These are phyloP conservation scores for Parnassius glacialis DNA, from an alignment of 2,888 invertebrate genomes.

Conservation along the genomic window DNA sequence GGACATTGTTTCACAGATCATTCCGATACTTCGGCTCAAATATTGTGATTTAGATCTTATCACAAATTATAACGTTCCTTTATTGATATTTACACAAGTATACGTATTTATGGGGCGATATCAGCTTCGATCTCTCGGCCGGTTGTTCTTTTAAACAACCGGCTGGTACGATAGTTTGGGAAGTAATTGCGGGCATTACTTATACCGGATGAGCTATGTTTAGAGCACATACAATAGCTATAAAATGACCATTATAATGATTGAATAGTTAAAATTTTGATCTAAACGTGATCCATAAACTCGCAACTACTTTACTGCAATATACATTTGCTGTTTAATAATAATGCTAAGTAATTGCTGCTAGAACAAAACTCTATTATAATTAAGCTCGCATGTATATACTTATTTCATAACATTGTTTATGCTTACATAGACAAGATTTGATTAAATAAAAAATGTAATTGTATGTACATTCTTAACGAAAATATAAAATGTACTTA, in stretches of 20 bases:
- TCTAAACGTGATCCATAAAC: conserved; percentile 1
- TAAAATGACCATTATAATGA: conserved; percentile 27
- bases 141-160: conserved; percentile 29
- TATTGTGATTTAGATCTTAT: conserved; percentile 70
- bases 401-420: too few relatives aligned
- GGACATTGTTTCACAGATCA: conserved; percentile 68
- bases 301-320: neutral
- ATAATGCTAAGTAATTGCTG: too few relatives aligned
- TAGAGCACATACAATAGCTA: conserved; percentile 25
- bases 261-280: conserved; percentile 25
- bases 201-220: conserved; percentile 25
- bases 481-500: too few relatives aligned
- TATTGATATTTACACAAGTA: conserved; percentile 73
- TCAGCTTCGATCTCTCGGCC: conserved; percentile 40
- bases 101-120: conserved; percentile 44
- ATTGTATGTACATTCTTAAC: too few relatives aligned
- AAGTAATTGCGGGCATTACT: conserved; percentile 26
- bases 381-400: too few relatives aligned
- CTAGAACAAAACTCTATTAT: too few relatives aligned
- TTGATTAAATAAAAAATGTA: too few relatives aligned
- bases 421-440: too few relatives aligned
- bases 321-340: too few relatives aligned
- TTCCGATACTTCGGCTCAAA: conserved; percentile 62
- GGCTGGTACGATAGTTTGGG: conserved; percentile 26
- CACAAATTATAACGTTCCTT: conserved; percentile 74